Evolutionary conservation across 2,113 vertebrate species (phyloP), one percentile per base, ranked within the genome.

Genomic region (Oreochromis spilurus): DNA sequence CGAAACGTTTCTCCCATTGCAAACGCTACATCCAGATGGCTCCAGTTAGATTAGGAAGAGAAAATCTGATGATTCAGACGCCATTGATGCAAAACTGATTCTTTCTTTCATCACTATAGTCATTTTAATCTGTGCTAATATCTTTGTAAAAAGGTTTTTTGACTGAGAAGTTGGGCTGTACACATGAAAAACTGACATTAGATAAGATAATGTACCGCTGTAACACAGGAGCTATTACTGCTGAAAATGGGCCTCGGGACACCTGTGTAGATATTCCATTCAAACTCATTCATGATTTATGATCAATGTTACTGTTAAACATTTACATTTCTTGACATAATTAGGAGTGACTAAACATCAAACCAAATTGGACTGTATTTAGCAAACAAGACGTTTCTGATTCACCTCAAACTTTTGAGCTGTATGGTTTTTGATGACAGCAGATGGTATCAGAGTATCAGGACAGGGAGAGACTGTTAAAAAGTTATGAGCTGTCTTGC

Each of bases 151-250:
- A 45, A 14, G 43, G 5, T 52, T 43, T 43, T 43, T 54, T 54
- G 9, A 11, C 52, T 6, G 19, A 29, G 7, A 29, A 57, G 55
- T 57, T 57, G 55, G 1, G 26, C 26, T 17, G 24, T 58, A 2
- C 6, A 31, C 2, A 9, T 17, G 26, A 58, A 31, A 58, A 58
- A 0, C 1, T 31, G 0, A 58, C 14, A 31, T 9, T 58, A 58
- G 14, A 31, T 31, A 17, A 31, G 24, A 31, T 31, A 31, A 17
- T 17, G 57, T 31, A 58, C 26, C 14, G 1, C 57, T 58, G 57
- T 29, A 58, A 58, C 55, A 58, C 57, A 58, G 24, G 57, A 58
- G 57, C 7, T 5, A 58, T 58, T 58, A 31, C 14, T 58, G 57
- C 55, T 58, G 55, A 58, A 58, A 58, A 31, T 58, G 55, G 14